Conservation (phyloP, 2,888 invertebrate species). For the Crocallis elinguaria region DNA sequence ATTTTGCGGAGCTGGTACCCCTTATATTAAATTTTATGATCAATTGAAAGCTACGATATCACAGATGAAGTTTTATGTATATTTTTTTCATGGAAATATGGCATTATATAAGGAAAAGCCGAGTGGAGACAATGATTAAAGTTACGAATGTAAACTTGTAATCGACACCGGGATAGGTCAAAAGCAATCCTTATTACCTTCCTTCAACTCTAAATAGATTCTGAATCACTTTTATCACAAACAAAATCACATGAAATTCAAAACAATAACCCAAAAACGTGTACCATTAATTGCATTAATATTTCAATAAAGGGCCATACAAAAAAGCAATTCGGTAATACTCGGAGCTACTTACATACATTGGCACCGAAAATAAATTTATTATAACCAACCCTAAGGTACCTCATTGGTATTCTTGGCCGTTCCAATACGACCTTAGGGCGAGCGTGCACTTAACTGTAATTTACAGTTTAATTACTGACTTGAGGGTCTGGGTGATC, state of each 20-base stretch:
- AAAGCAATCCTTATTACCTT: no score
- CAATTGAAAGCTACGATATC: no score
- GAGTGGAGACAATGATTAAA: no score
- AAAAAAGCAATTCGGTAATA: slow-evolving; percentile 43
- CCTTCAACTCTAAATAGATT: no score
- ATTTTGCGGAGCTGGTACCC: no score
- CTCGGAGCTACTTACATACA: slow-evolving; percentile 39
- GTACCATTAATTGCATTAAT: slow-evolving; percentile 4
- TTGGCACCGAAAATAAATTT: slow-evolving; percentile 61
- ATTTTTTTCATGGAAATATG: no score
- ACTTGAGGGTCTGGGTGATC: slow-evolving; percentile 42
- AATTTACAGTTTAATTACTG: slow-evolving; percentile 82
- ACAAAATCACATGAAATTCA: neutral
- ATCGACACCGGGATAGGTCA: no score
- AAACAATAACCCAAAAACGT: slow-evolving; percentile 27
- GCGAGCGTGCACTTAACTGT: slow-evolving; percentile 73
- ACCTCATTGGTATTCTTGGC: slow-evolving; percentile 72
- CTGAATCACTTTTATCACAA: no score
- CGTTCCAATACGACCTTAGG: slow-evolving; percentile 71
- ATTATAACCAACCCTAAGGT: slow-evolving; percentile 62
- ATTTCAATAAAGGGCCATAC: slow-evolving; percentile 23
- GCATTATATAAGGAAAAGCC: no score
- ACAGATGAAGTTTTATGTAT: no score
- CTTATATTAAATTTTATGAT: no score
- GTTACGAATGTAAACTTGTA: no score